Conservation (phyloP, 2,888 invertebrate species). For the Halocaridina rubra region DNA sequence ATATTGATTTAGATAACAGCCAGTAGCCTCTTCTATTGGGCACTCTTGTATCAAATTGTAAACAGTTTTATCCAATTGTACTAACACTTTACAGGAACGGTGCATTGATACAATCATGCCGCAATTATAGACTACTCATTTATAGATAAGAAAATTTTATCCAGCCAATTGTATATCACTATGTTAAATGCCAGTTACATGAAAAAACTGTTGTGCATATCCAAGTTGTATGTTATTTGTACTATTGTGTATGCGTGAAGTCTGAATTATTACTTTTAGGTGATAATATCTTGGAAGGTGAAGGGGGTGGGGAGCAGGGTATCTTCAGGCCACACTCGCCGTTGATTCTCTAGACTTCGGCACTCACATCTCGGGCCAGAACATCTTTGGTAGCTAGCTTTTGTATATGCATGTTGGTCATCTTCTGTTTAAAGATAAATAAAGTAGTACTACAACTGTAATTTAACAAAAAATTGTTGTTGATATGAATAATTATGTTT, state of each 20-base stretch:
- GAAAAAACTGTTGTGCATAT: slow-evolving; percentile 58
- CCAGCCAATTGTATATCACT: slow-evolving; percentile 60
- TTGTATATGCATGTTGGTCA: slow-evolving; percentile 5
- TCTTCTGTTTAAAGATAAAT: too few species aligned
- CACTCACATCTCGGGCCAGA: slow-evolving; percentile 35
- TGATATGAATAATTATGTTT: too few species aligned
- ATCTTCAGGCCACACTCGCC: slow-evolving; percentile 11
- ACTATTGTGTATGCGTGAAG: slow-evolving; percentile 62
- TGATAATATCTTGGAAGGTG: slow-evolving; percentile 62
- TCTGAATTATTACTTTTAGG: slow-evolving; percentile 60
- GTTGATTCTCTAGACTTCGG: slow-evolving; percentile 9
- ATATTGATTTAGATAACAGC: slow-evolving; percentile 51
- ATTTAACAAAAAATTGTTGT: too few species aligned
- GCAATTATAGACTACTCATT: slow-evolving; percentile 55
- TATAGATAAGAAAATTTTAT: slow-evolving; percentile 59
- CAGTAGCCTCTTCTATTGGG: slow-evolving; percentile 44
- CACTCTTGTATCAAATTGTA: slow-evolving; percentile 41
- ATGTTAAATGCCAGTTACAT: slow-evolving; percentile 57
- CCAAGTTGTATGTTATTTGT: slow-evolving; percentile 62
- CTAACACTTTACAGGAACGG: slow-evolving; percentile 35
- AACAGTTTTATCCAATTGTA: slow-evolving; percentile 28
- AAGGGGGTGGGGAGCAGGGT: slow-evolving; percentile 55
- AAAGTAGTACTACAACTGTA: too few species aligned
- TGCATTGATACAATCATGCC: slow-evolving; percentile 57
- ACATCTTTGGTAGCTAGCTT: slow-evolving; percentile 2